Percentiles rank a stretch among this genome's conserved stretches.
Evolutionary conservation across 1,140 invertebrate genomes (phyloP).

Genomic region (Drosophila nebulosa): DNA sequence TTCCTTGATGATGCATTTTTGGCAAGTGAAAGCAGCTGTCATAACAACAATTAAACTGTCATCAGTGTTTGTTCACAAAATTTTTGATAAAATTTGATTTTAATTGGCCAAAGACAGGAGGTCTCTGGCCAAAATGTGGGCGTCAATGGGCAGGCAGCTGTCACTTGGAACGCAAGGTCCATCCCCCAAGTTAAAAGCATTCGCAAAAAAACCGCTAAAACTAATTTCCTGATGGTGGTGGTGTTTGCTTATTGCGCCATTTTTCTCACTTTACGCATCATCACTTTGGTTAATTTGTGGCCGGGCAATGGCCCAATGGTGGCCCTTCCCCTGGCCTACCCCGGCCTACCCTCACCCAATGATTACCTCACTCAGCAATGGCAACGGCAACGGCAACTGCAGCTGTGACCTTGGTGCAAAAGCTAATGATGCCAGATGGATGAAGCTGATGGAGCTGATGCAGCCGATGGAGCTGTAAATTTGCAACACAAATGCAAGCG

Average conservation of each 20-base stretch:
- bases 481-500: constrained; percentile 71
- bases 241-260: constrained; percentile 56
- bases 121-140: constrained; percentile 41
- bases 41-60: constrained; percentile 68
- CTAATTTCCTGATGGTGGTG: constrained; percentile 59
- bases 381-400: not conserved
- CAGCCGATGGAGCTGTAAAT: constrained; percentile 69
- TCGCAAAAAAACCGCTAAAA: constrained; percentile 60
- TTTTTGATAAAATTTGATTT: constrained; percentile 73
- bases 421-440: constrained; percentile 53
- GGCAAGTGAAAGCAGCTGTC: constrained; percentile 67
- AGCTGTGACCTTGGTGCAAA: constrained; percentile 53
- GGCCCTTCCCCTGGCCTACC: constrained; percentile 6
- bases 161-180: constrained; percentile 26
- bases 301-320: constrained; percentile 35
- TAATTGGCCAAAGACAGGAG: constrained; percentile 62
- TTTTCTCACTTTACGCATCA: constrained; percentile 71
- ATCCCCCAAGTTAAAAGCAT: constrained; percentile 1
- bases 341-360: not conserved
- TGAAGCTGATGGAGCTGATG: constrained; percentile 61
- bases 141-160: constrained; percentile 43
- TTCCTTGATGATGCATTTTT: not conserved
- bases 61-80: constrained; percentile 50
- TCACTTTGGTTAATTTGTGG: constrained; percentile 72
- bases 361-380: constrained; percentile 46